These are phyloP conservation scores for Dinocampus coccinellae DNA, from an alignment of 2,888 invertebrate species.

Conservation along the genomic window DNA sequence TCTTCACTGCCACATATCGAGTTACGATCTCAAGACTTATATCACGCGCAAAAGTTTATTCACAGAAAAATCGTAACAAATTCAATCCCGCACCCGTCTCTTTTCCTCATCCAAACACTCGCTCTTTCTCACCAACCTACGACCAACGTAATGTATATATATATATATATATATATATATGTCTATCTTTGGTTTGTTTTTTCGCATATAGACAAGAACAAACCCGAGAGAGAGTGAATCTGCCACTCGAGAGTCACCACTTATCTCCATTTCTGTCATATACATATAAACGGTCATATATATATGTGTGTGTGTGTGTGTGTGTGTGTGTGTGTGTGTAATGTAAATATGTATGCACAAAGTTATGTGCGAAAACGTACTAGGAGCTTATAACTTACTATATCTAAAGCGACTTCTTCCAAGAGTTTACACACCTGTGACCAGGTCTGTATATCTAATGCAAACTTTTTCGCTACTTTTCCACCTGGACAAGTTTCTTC, in stretches of 20 bases:
- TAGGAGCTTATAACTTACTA: neutral
- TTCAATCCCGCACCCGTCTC: neutral
- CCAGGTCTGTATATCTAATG: neutral
- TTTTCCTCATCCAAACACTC: neutral
- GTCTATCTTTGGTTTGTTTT: slow-evolving; percentile 6
- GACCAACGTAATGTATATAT: neutral
- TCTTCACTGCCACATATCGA: slow-evolving; percentile 41
- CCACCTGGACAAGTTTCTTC: neutral
- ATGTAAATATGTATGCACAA: neutral
- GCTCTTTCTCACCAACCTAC: neutral
- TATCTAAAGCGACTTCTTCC: slow-evolving; percentile 11
- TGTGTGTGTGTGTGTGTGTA: neutral
- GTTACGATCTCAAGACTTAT: slow-evolving; percentile 46
- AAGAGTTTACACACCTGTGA: slow-evolving; percentile 16
- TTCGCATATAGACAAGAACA: neutral
- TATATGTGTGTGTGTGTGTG: neutral
- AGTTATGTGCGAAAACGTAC: neutral
- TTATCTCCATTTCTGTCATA: slow-evolving; percentile 8
- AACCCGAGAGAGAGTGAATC: neutral
- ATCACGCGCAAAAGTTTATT: slow-evolving; percentile 18
- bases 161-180: neutral
- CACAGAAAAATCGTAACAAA: neutral
- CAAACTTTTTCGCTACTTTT: slow-evolving; percentile 16
- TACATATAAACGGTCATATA: neutral
- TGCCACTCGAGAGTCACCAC: neutral